Evolutionary conservation across 2,113 vertebrate species (phyloP), one percentile per base, ranked within the genome.

Genomic region (Rhea americana): DNA sequence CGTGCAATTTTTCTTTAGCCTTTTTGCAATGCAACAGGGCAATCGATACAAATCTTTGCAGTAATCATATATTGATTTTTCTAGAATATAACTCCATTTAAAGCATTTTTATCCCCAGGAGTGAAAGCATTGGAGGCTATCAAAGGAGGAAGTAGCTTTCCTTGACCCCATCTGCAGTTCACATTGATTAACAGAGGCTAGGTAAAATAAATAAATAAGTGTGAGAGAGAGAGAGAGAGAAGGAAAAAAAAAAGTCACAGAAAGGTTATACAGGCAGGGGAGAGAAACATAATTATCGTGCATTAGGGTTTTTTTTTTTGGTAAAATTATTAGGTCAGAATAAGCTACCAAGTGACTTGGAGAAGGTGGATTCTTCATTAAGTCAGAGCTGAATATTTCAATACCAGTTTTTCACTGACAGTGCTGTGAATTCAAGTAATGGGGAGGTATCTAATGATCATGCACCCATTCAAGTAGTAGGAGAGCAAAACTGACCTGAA

Each of bases 21-120:
- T 98, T 97, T 97, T 98, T 97, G 97, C 97, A 96, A 98, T 98
- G 98, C 98, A 98, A 98, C 97, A 98, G 97, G 95, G 96, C 97
- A 97, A 98, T 98, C 97, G 95, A 98, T 98, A 97, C 97, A 98
- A 98, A 99, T 99, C 98, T 98, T 98, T 98, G 98, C 98, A 97
- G 98, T 98, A 98, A 99, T 99, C 98, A 98, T 98, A 97, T 99
- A 99, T 99, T 99, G 99, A 99, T 99, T 99, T 98, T 98, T 96
- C 97, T 97, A 96, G 98, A 98, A 98, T 98, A 98, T 97, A 98
- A 98, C 98, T 99, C 98, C 98, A 99, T 99, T 99, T 99, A 98
- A 98, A 98, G 98, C 97, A 98, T 98, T 98, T 98, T 98, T 98
- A 98, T 98, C 98, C 98, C 98, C 98, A 97, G 97, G 97, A 97